Base-by-base conservation (phyloP, 2,888 invertebrate genomes). In the Phyllotreta striolata region DNA sequence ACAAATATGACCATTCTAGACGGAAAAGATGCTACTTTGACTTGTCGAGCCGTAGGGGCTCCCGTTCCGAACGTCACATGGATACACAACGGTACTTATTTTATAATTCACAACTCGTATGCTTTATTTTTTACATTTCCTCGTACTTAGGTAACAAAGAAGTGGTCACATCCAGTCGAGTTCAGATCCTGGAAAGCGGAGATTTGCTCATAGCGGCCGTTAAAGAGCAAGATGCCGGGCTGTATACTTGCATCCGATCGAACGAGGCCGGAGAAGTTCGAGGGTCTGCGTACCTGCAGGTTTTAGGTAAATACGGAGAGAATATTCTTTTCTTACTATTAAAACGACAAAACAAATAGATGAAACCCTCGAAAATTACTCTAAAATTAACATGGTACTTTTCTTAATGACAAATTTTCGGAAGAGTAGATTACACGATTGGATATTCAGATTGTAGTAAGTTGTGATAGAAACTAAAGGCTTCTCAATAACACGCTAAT, bases 31-130 rank as follows among this genome's bases (percentile, higher is more conserved):
- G 95, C 93, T 59, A 91, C 92, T 59, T 86, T 97, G 73, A 85
- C 87, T 64, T 98, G 98, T 82, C 87, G 92, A 72, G 96, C 95
- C 35, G 87, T 90, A 59, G 97, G 97, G 55, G 95, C 96, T 12
- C 97, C 97, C 14, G 87, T 89, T 71, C 97, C 98, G 7, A 93
- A 92, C 78, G 88, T 93, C 64, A 92, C 93, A 47, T 98, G 98
- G 98, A 89, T 90, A 76, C 93, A 91, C 78, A 93, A 94, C 83
- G 93, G 96, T 96, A 85, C 87, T 86, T 79, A 72, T 24, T 24
- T 24, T 24, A 24, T 24, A 24, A 24, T 4, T 24, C 24, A 24
- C 4, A 24, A 24, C 24, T 24, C 24, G 24, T 24, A 24, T 24
- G 2, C 24, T 24, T 3, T 4, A 24, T 24, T 24, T 24, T 24